Evolutionary conservation across 2,113 vertebrate genomes (phyloP), one percentile per base, ranked within the genome.

Genomic region (Crotalus horridus): DNA sequence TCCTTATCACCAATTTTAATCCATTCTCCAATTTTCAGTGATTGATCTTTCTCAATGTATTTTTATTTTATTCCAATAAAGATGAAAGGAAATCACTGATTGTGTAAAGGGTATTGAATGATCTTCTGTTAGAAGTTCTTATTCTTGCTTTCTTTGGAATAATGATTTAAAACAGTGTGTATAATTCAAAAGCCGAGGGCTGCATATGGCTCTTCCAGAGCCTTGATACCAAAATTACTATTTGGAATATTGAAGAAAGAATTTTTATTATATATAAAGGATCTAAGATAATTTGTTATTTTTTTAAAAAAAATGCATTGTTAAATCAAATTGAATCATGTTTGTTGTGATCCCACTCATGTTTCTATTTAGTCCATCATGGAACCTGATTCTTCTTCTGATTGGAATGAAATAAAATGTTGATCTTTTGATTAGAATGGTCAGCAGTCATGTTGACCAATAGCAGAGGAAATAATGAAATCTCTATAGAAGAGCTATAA

Each of bases 401-500:
- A 48, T 8, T 86, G 55, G 85, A 29, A 56, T 90, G 20, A 93
- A 59, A 90, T 29, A 24, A 85, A 93, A 29, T 39, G 11, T 89
- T 64, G 86, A 3, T 23, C 55, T 69, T 53, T 90, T 59, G 43
- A 39, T 86, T 53, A 15, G 29, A 85, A 46, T 89, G 43, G 54
- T 55, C 81, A 59, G 74, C 29, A 10, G 55, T 10, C 64, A 85
- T 54, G 43, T 29, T 89, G 64, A 53, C 87, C 87, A 91, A 54
- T 23, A 89, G 6, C 69, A 55, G 15, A 46, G 7, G 43, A 59
- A 64, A 59, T 53, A 85, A 89, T 59, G 43, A 74, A 89, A 11
- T 46, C 59, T 93, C 51, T 23, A 6, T 81, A 54, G 5, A 24
- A 55, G 53, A 39, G 85, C 87, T 89, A 85, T 87, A 96, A 91